Conservation (phyloP, 2,888 invertebrate species). For the Lapara coniferarum region DNA sequence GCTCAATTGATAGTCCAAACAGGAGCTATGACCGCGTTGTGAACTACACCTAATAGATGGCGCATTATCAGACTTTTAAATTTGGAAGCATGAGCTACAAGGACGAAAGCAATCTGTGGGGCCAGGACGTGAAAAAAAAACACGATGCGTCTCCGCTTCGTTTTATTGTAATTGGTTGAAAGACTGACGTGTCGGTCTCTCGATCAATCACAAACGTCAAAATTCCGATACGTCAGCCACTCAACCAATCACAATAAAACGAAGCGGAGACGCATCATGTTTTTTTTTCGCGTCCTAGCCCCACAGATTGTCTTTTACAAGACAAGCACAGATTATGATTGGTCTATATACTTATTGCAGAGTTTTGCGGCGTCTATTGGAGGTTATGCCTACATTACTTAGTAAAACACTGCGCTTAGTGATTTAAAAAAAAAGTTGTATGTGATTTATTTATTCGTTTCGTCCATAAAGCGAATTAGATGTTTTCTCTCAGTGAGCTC, state of each 20-base stretch:
- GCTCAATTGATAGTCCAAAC: slow-evolving; percentile 55
- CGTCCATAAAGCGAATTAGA: slow-evolving; percentile 5
- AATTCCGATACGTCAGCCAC: no score
- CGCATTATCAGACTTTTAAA: not conserved
- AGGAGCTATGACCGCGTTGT: slow-evolving; percentile 6
- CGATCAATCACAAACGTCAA: no score
- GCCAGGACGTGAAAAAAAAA: no score
- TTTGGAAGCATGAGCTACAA: not conserved
- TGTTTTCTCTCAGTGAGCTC: slow-evolving; percentile 7
- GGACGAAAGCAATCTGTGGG: not conserved
- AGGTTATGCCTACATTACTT: not conserved
- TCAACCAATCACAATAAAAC: no score
- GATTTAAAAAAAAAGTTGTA: slow-evolving; percentile 2
- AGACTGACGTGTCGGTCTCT: no score
- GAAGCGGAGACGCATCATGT: no score
- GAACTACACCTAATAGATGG: not conserved
- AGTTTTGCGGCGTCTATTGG: not conserved
- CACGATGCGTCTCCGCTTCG: no score
- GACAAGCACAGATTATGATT: not conserved
- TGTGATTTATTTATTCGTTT: slow-evolving; percentile 10
- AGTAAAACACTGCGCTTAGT: slow-evolving; percentile 1
- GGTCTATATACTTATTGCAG: not conserved
- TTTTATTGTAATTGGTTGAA: no score
- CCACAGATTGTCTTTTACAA: not conserved
- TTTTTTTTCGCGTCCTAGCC: no score